phyloP scores from a whole-genome alignment of 2,888 invertebrate species.

The Elysia crispata region DNA sequence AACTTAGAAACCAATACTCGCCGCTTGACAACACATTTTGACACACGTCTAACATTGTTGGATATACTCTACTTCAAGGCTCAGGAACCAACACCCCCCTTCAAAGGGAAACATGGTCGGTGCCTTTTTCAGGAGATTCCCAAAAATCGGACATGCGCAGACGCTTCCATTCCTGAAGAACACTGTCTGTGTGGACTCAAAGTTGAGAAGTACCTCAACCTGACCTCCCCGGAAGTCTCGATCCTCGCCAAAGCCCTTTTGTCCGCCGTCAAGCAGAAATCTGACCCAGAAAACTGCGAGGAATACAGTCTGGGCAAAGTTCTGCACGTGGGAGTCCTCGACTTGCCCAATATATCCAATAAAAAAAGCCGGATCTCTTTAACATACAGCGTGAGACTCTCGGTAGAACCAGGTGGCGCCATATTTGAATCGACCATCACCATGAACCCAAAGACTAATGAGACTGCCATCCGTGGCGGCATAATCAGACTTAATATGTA shows the following conservation, averaged over 20 bases:
- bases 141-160: conserved; percentile 77
- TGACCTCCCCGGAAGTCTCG: conserved; percentile 79
- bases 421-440: conserved; percentile 88
- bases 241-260: conserved; percentile 83
- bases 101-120: conserved; percentile 78
- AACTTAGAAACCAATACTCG: conserved; percentile 84
- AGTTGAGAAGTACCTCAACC: conserved; percentile 48
- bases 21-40: conserved; percentile 88
- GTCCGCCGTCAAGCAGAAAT: conserved; percentile 83
- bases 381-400: conserved; percentile 82
- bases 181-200: conserved; percentile 82
- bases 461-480: conserved; percentile 82
- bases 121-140: conserved; percentile 80
- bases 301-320: conserved; percentile 82
- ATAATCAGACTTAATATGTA: conserved; percentile 77
- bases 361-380: conserved; percentile 52
- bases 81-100: conserved; percentile 38
- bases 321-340: conserved; percentile 82
- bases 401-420: conserved; percentile 83
- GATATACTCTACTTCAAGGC: conserved; percentile 80
- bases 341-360: conserved; percentile 49
- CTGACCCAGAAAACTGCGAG: conserved; percentile 52
- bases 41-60: conserved; percentile 87
- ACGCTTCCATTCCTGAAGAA: conserved; percentile 87
- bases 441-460: conserved; percentile 84